These are phyloP conservation scores for Octodon degus DNA, from an alignment of 2,113 vertebrate genomes.

Conservation along the genomic window DNA sequence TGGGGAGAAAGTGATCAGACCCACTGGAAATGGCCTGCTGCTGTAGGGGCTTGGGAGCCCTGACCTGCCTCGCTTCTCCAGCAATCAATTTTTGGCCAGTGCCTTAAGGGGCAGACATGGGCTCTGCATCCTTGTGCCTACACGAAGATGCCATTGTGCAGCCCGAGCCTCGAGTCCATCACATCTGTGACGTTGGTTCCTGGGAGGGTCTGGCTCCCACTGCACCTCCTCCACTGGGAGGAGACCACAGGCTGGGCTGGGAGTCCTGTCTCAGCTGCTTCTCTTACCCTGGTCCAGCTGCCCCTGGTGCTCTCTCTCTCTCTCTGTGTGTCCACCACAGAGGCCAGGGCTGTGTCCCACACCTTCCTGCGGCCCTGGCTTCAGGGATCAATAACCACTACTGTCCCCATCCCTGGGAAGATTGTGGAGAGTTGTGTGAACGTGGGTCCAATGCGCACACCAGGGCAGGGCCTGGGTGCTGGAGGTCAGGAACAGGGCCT, in stretches of 20 bases:
- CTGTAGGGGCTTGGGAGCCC: not conserved
- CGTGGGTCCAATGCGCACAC: not conserved
- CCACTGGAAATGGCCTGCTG: not conserved
- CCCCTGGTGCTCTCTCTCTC: not conserved
- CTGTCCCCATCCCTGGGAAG: not conserved
- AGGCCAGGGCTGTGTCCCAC: not conserved
- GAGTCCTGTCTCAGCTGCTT: not conserved
- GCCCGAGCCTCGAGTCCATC: not conserved
- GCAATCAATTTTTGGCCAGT: not conserved
- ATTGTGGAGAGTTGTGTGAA: not conserved
- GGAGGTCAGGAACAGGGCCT: not conserved
- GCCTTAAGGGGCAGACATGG: not conserved
- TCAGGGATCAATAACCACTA: not conserved
- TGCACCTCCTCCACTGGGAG: not conserved
- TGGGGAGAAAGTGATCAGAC: conserved; percentile 70
- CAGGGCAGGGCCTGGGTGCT: not conserved
- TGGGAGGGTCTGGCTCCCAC: not conserved
- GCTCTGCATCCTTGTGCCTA: not conserved
- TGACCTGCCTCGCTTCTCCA: not conserved
- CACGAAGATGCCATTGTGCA: not conserved
- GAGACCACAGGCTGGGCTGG: not conserved
- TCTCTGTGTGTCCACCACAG: not conserved
- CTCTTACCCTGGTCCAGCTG: not conserved
- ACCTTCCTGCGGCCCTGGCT: not conserved
- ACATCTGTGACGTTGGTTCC: not conserved